A percentile compares a stretch with the other conserved stretches of the same genome.
Conservation (phyloP, 2,888 invertebrate species). For the Yponomeuta sedellus region DNA sequence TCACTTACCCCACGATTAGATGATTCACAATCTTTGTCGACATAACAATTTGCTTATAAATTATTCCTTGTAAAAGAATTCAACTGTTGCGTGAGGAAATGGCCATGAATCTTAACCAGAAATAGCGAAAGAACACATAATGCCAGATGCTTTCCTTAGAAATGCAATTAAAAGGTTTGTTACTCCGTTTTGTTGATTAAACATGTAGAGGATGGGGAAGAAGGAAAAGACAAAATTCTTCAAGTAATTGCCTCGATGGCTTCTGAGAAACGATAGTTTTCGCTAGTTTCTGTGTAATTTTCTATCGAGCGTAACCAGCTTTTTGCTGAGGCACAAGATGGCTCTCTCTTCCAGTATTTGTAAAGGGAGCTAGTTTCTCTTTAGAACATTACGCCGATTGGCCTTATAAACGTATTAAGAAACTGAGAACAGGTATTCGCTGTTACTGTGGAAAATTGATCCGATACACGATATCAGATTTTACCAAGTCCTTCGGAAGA, state of each 20-base stretch:
- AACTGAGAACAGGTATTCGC: neutral
- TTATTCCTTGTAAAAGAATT: neutral
- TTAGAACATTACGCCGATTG: neutral
- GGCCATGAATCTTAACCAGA: neutral
- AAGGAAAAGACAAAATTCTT: neutral
- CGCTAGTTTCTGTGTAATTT: conserved; percentile 30
- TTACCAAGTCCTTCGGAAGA: conserved; percentile 27
- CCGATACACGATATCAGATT: neutral
- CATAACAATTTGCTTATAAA: neutral
- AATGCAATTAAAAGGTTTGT: neutral
- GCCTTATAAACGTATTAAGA: neutral
- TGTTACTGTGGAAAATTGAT: neutral
- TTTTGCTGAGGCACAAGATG: conserved; percentile 31
- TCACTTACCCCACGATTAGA: neutral
- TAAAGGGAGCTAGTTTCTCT: conserved; percentile 40
- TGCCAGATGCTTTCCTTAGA: neutral
- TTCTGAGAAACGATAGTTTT: neutral
- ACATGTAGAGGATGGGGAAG: neutral
- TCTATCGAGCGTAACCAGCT: conserved; percentile 59
- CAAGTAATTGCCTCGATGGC: neutral
- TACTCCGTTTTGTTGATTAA: neutral
- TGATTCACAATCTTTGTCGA: neutral
- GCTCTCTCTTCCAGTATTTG: conserved; percentile 39
- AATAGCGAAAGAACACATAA: neutral
- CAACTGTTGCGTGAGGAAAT: neutral